Evolutionary conservation across 2,888 invertebrate species (phyloP), one percentile per base, ranked within the genome.

Genomic region (Dendrolimus houi): DNA sequence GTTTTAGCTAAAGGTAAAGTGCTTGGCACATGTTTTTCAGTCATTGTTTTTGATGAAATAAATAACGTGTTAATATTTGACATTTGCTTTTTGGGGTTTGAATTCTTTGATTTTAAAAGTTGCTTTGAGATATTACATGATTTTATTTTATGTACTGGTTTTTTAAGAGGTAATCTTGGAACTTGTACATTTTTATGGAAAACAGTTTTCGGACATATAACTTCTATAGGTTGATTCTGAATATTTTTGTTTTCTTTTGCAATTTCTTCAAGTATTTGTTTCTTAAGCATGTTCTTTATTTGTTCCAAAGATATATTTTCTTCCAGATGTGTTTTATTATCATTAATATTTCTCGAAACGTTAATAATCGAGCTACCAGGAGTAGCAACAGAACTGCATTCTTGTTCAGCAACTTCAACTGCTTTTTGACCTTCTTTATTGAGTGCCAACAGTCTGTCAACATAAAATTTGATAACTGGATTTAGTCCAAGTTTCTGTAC

Each of bases 321-420:
- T 41, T 72, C 66, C 41, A 71, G 9, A 7, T 58, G 59, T n/a
- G 66, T 42, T 61, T 73, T 76, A 42, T 64, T 66, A 41, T 64
- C 67, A 54, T 72, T 66, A 12, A 75, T 61, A 68, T 91, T 91
- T 52, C 70, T 73, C 10, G 82, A 73, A 1, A 81, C 74, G 62
- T 90, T 83, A 47, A 91, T 77, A 56, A 91, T 77, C 1, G 91
- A 91, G 65, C 89, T 91, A 7, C 83, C 78, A 14, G 91, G 91
- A 12, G 91, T 91, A n/a, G 80, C 70, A 6, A 88, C 80, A 1
- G 83, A 76, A 66, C 91, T 91, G 60, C 91, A 89, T 57, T 89
- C 85, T 71, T 87, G 85, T 62, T 83, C 82, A 17, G 83, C 76
- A 52, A 91, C 76, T 71, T 89, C 79, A 55, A 90, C 70, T 8